Evolutionary conservation across 2,113 vertebrate genomes (phyloP).

Genomic region (Piliocolobus tephrosceles): DNA sequence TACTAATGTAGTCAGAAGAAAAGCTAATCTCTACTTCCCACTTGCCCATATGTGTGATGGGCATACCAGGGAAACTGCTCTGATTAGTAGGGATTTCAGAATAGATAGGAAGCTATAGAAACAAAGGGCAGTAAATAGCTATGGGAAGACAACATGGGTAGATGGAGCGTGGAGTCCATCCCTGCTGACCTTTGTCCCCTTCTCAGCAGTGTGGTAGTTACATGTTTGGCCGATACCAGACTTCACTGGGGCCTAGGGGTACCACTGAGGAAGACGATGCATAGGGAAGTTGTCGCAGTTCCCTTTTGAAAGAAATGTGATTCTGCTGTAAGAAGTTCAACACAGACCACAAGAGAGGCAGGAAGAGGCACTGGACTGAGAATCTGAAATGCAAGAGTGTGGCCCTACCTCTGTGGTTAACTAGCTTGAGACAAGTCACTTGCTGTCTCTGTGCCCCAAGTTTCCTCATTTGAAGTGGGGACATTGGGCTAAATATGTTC

Average conservation of each 20-base stretch:
- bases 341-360: background rate
- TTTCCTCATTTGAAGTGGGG: background rate
- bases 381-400: background rate
- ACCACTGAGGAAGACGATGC: background rate
- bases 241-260: fast-evolving
- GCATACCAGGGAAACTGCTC: background rate
- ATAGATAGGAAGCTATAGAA: background rate
- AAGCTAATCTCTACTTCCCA: background rate
- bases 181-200: background rate
- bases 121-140: background rate
- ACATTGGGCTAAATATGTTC: background rate
- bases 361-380: background rate
- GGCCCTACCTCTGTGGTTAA: background rate
- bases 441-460: background rate
- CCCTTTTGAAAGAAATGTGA: background rate
- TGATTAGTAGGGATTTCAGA: background rate
- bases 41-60: background rate
- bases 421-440: background rate
- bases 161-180: background rate
- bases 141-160: background rate
- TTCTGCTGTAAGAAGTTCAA: background rate
- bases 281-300: background rate
- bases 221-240: background rate
- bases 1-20: background rate
- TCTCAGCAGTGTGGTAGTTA: background rate